Evolutionary conservation across 1,140 invertebrate species (phyloP), one percentile per base, ranked within the genome.

Genomic region (Lucilia cuprina): DNA sequence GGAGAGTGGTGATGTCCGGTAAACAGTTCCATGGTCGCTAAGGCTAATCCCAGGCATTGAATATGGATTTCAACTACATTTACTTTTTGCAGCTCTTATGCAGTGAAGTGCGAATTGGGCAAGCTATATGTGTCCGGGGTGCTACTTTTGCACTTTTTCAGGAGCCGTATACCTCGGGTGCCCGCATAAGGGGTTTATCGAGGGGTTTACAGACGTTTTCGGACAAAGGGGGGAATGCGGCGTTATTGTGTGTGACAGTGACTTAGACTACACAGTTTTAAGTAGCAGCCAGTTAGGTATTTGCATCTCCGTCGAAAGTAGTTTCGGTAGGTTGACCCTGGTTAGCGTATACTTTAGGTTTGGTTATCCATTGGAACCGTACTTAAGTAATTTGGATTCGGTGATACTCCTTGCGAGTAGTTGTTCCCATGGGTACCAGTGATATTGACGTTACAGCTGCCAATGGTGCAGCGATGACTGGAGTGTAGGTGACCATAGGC

Each of bases 291-390:
- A 82, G 49, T 50, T 47, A 21, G 13, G 82, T 8, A 5, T 25
- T 17, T 50, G 49, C n/a, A 19, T n/a, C 13, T 35, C 34, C 13
- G 10, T 41, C 12, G n/a, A n/a, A n/a, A n/a, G n/a, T n/a, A n/a
- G n/a, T n/a, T n/a, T n/a, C n/a, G 83, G 83, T 9, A 82, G 5
- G 41, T n/a, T 83, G 8, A 47, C 41, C 49, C 60, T 85, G 2
- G 77, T n/a, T 21, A 85, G 77, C 60, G 21, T 85, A 9, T 83
- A 82, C 25, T 83, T 75, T 41, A 82, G 78, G 82, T 85, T 83
- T 35, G 82, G 77, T 17, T 55, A 82, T 14, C 75, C 84, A 30
- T 82, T 85, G 10, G 84, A 85, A 41, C 84, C 84, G 14, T 83
- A 83, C 70, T 19, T 85, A 35, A 14, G 55, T 19, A 83, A 83